A percentile compares a stretch with the other conserved stretches of the same genome.
Conservation (phyloP, 2,113 vertebrate genomes). For the Synodontis membranacea region DNA sequence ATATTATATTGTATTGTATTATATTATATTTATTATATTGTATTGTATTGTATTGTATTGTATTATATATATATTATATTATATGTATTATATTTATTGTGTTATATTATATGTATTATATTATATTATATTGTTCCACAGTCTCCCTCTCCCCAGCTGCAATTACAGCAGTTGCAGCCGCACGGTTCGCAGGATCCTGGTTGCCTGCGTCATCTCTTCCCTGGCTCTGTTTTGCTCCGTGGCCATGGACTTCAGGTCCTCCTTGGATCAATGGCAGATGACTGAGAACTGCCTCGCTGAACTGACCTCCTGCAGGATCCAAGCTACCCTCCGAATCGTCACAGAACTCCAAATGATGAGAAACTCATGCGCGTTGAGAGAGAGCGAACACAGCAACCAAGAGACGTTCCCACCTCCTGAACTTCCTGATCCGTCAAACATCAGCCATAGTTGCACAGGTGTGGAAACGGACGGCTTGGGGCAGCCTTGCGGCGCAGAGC, state of each 20-base stretch:
- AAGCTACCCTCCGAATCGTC: conserved; percentile 64
- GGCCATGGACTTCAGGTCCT: conserved; percentile 72
- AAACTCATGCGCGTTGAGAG: conserved; percentile 48
- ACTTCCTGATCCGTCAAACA: conserved; percentile 30
- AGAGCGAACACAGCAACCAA: background rate
- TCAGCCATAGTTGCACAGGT: conserved; percentile 63
- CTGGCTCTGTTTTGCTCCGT: conserved; percentile 77
- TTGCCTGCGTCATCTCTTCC: conserved; percentile 75
- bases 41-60: background rate
- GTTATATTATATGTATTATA: background rate
- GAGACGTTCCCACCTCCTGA: background rate
- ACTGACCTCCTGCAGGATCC: conserved; percentile 73
- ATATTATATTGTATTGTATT: background rate
- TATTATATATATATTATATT: background rate
- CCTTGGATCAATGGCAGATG: conserved; percentile 67
- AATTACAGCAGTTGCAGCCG: conserved; percentile 63
- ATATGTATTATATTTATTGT: too few relatives aligned
- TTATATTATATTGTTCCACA: conserved; percentile 50
- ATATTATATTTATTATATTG: background rate
- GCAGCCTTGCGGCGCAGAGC: conserved; percentile 60
- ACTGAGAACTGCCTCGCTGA: conserved; percentile 68
- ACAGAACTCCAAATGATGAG: conserved; percentile 72
- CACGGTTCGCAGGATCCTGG: conserved; percentile 72
- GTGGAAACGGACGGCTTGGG: conserved; percentile 43
- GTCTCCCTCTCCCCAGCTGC: conserved; percentile 58